A percentile compares a stretch with the other conserved stretches of the same genome.
Evolutionary conservation across 2,113 vertebrate species (phyloP).

Genomic region (Xiphophorus maculatus): DNA sequence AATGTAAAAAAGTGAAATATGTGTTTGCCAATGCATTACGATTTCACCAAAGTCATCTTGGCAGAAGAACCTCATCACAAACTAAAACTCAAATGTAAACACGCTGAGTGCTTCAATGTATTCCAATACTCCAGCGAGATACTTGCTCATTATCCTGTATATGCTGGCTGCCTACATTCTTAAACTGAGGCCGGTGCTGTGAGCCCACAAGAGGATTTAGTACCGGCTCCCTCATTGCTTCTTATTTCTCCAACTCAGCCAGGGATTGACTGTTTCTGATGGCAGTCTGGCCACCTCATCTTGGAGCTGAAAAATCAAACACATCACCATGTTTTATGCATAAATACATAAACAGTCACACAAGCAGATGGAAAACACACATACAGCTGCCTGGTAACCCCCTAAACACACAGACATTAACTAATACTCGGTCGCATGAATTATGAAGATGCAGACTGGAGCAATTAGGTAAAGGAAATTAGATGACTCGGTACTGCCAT

Average conservation of each 20-base stretch:
- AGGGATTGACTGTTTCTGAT: slow-evolving; percentile 56
- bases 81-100: not conserved
- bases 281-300: slow-evolving; percentile 58
- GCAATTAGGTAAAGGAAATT: slow-evolving; percentile 31
- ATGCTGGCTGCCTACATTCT: slow-evolving; percentile 58
- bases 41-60: slow-evolving; percentile 14
- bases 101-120: slow-evolving; percentile 61
- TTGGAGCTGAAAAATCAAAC: slow-evolving; percentile 53
- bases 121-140: slow-evolving; percentile 63
- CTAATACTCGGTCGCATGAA: slow-evolving; percentile 27
- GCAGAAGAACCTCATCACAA: slow-evolving; percentile 11
- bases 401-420: slow-evolving; percentile 18
- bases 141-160: slow-evolving; percentile 67
- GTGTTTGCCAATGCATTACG: not conserved
- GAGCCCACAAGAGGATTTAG: slow-evolving; percentile 61
- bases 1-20: not conserved
- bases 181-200: slow-evolving; percentile 61
- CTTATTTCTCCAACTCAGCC: slow-evolving; percentile 62
- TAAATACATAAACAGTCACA: slow-evolving; percentile 52
- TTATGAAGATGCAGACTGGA: slow-evolving; percentile 53
- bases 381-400: not conserved
- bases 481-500: slow-evolving; percentile 40
- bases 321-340: slow-evolving; percentile 64
- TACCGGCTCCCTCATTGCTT: slow-evolving; percentile 57
- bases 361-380: slow-evolving; percentile 17